Conservation (phyloP, 2,888 invertebrate species). For the Lamellibrachia columna region DNA sequence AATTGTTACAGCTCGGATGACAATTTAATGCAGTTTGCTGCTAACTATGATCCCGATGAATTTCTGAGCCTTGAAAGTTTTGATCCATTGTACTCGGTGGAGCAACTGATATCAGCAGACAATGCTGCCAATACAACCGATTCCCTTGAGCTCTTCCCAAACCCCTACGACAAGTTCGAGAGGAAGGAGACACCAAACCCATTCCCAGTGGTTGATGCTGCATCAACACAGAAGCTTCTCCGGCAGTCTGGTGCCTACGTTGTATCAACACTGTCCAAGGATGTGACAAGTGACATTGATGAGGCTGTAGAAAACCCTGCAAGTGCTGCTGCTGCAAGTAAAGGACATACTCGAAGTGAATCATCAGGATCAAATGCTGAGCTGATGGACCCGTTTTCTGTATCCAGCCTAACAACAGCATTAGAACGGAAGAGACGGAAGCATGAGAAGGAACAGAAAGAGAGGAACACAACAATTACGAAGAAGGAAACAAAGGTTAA, state of each 20-base stretch:
- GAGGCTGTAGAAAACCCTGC: not conserved
- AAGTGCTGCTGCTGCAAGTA: not conserved
- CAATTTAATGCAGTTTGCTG: not conserved
- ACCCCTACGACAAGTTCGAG: conserved; percentile 6
- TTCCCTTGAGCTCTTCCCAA: conserved; percentile 28
- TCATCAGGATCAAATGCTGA: conserved; percentile 29
- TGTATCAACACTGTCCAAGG: not conserved
- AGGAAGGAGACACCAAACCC: conserved; percentile 32
- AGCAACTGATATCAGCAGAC: not conserved
- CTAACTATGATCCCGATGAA: not conserved
- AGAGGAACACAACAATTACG: conserved; percentile 25
- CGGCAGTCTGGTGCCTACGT: not conserved
- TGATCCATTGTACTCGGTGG: conserved; percentile 40
- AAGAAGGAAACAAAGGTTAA: conserved; percentile 23
- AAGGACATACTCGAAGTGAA: not conserved
- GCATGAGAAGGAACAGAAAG: conserved; percentile 36
- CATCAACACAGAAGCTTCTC: conserved; percentile 24
- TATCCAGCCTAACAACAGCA: conserved; percentile 37
- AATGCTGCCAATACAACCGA: conserved; percentile 1
- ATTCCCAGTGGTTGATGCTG: conserved; percentile 27
- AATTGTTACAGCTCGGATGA: not conserved
- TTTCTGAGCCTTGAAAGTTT: conserved; percentile 44
- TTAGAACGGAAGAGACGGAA: conserved; percentile 40
- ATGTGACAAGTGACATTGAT: not conserved
- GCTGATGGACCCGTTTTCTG: conserved; percentile 44